These are phyloP conservation scores for Gallinago nigripennis DNA, from an alignment of 2,797 vertebrate genomes.

Conservation along the genomic window DNA sequence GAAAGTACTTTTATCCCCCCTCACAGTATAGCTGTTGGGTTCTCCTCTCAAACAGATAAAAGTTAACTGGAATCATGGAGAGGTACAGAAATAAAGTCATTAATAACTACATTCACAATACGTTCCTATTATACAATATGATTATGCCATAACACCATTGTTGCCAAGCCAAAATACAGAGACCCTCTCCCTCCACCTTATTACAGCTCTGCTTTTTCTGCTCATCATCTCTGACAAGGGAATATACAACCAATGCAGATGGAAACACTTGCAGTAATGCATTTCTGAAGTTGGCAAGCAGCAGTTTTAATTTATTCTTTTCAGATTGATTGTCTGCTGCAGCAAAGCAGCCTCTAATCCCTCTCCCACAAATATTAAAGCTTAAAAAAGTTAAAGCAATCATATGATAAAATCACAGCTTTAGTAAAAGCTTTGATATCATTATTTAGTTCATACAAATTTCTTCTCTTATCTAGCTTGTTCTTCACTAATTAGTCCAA, in stretches of 20 bases:
- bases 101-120: slow-evolving; percentile 33
- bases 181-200: neutral
- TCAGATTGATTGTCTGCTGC: neutral
- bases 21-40: neutral
- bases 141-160: neutral
- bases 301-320: slow-evolving; percentile 12
- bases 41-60: neutral
- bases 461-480: slow-evolving; percentile 48
- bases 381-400: neutral
- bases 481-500: slow-evolving; percentile 56
- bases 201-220: neutral
- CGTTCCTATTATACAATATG: neutral
- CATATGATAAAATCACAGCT: neutral
- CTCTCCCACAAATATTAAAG: neutral
- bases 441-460: slow-evolving; percentile 49
- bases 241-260: slow-evolving; percentile 17
- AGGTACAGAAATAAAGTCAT: slow-evolving; percentile 7
- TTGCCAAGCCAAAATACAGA: neutral
- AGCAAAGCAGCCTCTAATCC: neutral
- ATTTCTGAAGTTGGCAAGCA: neutral
- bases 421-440: slow-evolving; percentile 51
- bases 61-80: neutral
- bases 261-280: neutral
- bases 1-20: neutral
- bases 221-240: neutral